Conservation (phyloP, 2,113 vertebrate species). For the Aleadryas rufinucha region DNA sequence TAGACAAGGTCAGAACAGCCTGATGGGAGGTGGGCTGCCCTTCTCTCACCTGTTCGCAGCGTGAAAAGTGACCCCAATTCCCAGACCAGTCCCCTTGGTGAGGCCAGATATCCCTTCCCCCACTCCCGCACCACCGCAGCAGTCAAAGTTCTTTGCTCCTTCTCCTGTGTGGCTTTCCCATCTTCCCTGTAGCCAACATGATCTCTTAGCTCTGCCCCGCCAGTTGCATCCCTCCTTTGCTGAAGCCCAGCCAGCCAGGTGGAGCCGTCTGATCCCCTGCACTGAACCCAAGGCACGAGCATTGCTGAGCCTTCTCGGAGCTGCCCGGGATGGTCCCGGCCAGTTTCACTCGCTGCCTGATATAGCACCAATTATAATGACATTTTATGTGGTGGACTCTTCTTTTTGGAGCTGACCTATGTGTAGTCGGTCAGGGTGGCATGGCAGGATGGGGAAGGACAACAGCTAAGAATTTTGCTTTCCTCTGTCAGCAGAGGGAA, state of each 20-base stretch:
- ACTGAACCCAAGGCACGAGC: rapidly evolving
- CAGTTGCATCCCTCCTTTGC: rapidly evolving
- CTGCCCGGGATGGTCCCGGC: neutral
- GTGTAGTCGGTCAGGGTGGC: neutral
- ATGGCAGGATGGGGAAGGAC: neutral
- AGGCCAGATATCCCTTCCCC: rapidly evolving
- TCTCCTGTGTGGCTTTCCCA: neutral
- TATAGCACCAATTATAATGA: neutral
- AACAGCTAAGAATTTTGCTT: neutral
- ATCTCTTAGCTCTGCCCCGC: neutral
- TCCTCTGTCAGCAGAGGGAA: neutral
- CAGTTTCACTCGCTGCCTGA: neutral
- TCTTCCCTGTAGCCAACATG: rapidly evolving
- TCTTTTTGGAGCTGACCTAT: neutral
- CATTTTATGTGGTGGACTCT: neutral
- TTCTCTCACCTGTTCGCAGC: rapidly evolving
- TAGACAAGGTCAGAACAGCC: neutral
- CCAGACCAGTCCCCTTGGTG: neutral
- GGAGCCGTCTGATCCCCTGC: rapidly evolving
- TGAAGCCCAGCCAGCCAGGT: too few relatives aligned
- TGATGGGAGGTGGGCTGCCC: neutral
- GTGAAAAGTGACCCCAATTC: rapidly evolving
- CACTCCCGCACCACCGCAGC: rapidly evolving
- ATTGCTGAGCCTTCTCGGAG: neutral
- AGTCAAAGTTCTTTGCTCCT: neutral